Conservation (phyloP, 2,113 vertebrate genomes). For the Macaca nemestrina region DNA sequence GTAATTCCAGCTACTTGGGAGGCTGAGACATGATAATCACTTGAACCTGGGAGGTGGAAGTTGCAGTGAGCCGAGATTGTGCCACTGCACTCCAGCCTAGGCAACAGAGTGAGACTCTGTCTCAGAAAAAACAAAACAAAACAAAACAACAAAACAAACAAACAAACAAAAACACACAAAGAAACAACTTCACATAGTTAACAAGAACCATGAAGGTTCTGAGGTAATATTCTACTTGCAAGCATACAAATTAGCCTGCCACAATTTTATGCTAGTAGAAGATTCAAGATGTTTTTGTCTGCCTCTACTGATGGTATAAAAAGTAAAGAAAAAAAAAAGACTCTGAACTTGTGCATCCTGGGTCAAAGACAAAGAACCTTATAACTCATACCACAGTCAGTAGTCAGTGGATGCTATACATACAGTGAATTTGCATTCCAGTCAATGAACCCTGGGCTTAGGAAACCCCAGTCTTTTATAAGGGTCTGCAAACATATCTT, state of each 20-base stretch:
- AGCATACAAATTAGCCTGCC: background rate
- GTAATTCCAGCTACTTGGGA: no score
- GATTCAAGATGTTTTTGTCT: background rate
- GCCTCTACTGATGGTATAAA: no score
- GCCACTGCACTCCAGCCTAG: no score
- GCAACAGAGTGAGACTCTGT: no score
- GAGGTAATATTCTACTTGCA: background rate
- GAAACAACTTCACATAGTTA: no score
- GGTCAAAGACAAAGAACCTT: background rate
- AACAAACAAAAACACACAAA: no score
- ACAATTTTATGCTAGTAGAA: background rate
- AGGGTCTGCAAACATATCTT: background rate
- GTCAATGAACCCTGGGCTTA: background rate
- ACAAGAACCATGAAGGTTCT: background rate
- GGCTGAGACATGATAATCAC: no score
- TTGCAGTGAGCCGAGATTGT: no score
- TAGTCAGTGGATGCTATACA: background rate
- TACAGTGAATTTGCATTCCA: background rate
- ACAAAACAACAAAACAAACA: no score
- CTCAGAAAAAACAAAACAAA: no score
- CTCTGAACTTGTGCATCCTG: background rate
- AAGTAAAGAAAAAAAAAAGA: no score
- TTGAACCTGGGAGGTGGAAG: no score
- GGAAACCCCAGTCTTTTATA: background rate
- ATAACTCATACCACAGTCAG: background rate